A percentile compares a stretch with the other conserved stretches of the same genome.
Conservation (phyloP, 1,140 invertebrate genomes). For the Procambarus virginalis region DNA sequence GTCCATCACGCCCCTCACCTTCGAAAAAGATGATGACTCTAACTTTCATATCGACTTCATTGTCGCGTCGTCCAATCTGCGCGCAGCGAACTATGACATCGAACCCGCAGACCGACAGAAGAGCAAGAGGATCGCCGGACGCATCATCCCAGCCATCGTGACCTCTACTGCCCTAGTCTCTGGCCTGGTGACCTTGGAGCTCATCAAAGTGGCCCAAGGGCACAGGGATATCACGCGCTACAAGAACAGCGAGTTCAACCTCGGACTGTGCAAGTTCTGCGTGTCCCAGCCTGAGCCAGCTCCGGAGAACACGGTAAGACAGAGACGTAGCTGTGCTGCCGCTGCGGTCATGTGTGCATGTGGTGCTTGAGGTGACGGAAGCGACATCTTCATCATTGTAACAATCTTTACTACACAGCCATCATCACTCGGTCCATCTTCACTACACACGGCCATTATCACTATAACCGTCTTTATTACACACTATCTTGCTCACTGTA, state of each 20-base stretch:
- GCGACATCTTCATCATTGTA: too few species aligned
- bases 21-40: conserved; percentile 98
- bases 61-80: conserved; percentile 95
- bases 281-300: conserved; percentile 96
- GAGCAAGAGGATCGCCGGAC: conserved; percentile 87
- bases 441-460: too few species aligned
- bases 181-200: conserved; percentile 93
- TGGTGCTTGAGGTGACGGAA: too few species aligned
- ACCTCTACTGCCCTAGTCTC: conserved; percentile 98
- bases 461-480: too few species aligned
- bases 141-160: conserved; percentile 99
- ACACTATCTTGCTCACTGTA: too few species aligned
- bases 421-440: too few species aligned
- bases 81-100: conserved; percentile 97
- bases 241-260: conserved; percentile 97
- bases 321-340: too few species aligned
- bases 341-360: too few species aligned
- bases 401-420: too few species aligned
- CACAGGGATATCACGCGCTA: conserved; percentile 83
- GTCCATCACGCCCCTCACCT: conserved; percentile 89
- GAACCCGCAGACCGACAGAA: conserved; percentile 94
- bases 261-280: conserved; percentile 96
- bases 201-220: conserved; percentile 88
- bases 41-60: conserved; percentile 99
- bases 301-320: conserved; percentile 82